A percentile compares a stretch with the other conserved stretches of the same genome.
These are phyloP conservation scores for Crotalus helleri DNA, from an alignment of 2,113 vertebrate genomes.

Conservation along the genomic window DNA sequence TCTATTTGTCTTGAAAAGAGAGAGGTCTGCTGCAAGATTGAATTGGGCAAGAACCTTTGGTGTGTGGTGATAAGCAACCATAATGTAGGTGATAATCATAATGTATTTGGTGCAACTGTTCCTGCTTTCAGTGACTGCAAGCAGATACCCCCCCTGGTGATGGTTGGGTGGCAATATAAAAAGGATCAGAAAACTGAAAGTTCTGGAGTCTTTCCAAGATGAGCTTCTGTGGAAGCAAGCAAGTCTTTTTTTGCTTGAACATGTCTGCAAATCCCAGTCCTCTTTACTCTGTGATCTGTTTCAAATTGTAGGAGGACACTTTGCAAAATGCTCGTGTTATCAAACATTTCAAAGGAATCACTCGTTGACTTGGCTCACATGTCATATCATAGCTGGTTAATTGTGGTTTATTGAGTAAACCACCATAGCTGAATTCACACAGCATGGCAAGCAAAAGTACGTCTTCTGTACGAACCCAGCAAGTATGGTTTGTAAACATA, in stretches of 20 bases:
- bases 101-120: not conserved
- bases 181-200: not conserved
- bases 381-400: not conserved
- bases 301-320: not conserved
- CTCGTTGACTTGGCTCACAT: not conserved
- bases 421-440: not conserved
- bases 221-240: not conserved
- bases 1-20: not conserved
- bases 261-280: not conserved
- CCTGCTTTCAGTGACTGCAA: not conserved
- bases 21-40: too few relatives aligned
- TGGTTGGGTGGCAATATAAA: not conserved
- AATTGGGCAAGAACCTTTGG: not conserved
- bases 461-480: not conserved
- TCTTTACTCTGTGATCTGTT: not conserved
- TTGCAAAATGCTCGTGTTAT: not conserved
- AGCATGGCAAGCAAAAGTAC: not conserved
- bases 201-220: not conserved
- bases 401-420: not conserved
- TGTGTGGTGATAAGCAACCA: not conserved
- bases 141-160: not conserved
- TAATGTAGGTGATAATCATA: not conserved
- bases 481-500: not conserved
- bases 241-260: not conserved
- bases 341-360: not conserved